Conservation (phyloP, 2,888 invertebrate genomes). For the Neria commutata region DNA sequence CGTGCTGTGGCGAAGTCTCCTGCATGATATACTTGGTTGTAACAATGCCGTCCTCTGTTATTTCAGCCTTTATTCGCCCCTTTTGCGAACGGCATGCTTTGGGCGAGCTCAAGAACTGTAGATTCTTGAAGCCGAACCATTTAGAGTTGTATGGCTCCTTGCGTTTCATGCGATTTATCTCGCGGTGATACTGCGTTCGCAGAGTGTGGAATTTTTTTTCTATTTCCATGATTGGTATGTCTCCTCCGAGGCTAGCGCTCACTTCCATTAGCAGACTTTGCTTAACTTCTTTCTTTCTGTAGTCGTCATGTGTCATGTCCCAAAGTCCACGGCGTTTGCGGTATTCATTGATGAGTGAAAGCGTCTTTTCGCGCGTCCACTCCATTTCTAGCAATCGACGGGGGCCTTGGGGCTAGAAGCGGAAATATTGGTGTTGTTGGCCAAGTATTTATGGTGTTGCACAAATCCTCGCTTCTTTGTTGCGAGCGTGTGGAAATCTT, state of each 20-base stretch:
- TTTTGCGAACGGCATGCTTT: slow-evolving; percentile 60
- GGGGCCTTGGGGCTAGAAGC: slow-evolving; percentile 11
- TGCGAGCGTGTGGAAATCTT: too few species aligned
- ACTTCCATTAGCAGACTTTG: slow-evolving; percentile 56
- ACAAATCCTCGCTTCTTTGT: neutral
- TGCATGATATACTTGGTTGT: slow-evolving; percentile 51
- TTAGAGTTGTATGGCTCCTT: slow-evolving; percentile 66
- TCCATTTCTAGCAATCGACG: slow-evolving; percentile 55
- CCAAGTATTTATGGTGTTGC: neutral
- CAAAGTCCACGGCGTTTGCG: slow-evolving; percentile 58
- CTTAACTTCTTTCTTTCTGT: slow-evolving; percentile 60
- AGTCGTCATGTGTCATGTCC: slow-evolving; percentile 62
- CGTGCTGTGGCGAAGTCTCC: slow-evolving; percentile 40
- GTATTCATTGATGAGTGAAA: slow-evolving; percentile 58
- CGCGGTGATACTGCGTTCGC: slow-evolving; percentile 68
- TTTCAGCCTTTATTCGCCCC: slow-evolving; percentile 54
- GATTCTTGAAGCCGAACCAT: slow-evolving; percentile 67
- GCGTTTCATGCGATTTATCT: slow-evolving; percentile 65
- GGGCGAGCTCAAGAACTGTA: slow-evolving; percentile 68
- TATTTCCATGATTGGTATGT: slow-evolving; percentile 62
- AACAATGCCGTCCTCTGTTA: slow-evolving; percentile 47
- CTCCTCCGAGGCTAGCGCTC: slow-evolving; percentile 52
- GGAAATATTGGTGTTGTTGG: neutral
- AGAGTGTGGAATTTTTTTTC: slow-evolving; percentile 69
- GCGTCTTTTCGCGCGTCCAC: slow-evolving; percentile 61